Conservation (phyloP, 2,113 vertebrate species). For the Muntiacus muntjak region DNA sequence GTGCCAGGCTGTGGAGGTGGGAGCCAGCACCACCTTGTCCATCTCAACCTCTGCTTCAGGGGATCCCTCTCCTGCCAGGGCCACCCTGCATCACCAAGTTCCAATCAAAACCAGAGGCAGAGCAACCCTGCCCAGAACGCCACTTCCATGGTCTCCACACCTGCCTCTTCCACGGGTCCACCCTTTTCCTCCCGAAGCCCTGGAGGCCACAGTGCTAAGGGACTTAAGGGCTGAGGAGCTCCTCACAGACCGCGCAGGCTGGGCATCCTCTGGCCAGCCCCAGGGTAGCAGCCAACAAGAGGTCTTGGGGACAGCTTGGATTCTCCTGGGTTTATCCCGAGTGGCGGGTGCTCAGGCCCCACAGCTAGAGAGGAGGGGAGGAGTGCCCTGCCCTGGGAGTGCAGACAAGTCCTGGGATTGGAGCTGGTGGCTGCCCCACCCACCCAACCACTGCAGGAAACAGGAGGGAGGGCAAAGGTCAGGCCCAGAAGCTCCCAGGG, state of each 20-base stretch:
- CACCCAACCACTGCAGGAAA: background rate
- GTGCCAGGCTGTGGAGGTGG: background rate
- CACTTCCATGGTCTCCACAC: background rate
- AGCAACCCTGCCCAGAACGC: background rate
- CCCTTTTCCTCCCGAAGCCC: background rate
- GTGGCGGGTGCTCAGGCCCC: background rate
- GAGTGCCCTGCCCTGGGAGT: background rate
- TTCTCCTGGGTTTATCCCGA: background rate
- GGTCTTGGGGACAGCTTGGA: background rate
- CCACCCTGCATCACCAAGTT: background rate
- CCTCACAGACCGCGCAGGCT: background rate
- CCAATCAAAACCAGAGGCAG: background rate
- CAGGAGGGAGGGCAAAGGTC: background rate
- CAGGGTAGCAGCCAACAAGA: background rate
- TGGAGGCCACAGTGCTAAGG: background rate
- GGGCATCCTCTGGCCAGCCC: background rate
- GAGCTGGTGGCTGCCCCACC: background rate
- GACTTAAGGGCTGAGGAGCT: background rate
- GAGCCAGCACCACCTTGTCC: background rate
- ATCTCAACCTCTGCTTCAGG: background rate
- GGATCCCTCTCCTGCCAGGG: background rate
- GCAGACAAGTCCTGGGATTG: background rate
- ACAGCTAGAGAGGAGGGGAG: background rate
- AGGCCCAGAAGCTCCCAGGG: background rate
- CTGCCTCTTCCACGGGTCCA: background rate